Base-by-base conservation (phyloP, 1,140 invertebrate genomes). In the Lycorma delicatula region DNA sequence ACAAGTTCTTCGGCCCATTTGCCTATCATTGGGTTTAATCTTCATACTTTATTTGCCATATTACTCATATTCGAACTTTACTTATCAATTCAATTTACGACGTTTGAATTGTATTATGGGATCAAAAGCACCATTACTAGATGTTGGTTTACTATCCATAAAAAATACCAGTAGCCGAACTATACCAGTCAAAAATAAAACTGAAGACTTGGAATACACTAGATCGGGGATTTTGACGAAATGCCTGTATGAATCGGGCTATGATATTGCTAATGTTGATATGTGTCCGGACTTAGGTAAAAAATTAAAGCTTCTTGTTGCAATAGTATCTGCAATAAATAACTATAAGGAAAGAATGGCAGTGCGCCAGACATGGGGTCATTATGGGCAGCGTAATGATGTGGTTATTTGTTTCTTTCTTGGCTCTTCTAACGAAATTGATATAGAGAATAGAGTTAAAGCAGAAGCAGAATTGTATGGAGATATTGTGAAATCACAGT, bases 401-500 rank as follows among this genome's bases (percentile, higher is more conserved):
- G 79, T 92, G 5, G 77, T 83, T 16, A 77, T 90, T 60, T 81
- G 82, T 1, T 91, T 92, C 72, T 79, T 91, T 63, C 73, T 91
- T 16, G 89, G 88, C 28, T 72, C 72, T 4, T 76, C 78, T 2
- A 71, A 72, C 13, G 81, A 82, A 48, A 64, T 75, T 0, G 72
- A 74, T 23, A 59, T 82, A 5, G 79, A 81, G 38, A 62, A 73
- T 26, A 74, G 75, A 1, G 66, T 90, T 1, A 71, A 71, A n/a
- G 70, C 74, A 18, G 88, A 91, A 69, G 77, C 84, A 63, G 74
- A 76, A 23, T 72, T 87, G 23, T 83, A 83, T 64, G 80, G 83
- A 18, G 92, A 97, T 70, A 83, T 97, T 18, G 84, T 97, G 27
- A 87, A 93, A 72, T 89, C 92, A 70, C 81, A 82, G 52, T 95